Evolutionary conservation across 2,113 vertebrate species (phyloP).

Genomic region (Labeo catla): DNA sequence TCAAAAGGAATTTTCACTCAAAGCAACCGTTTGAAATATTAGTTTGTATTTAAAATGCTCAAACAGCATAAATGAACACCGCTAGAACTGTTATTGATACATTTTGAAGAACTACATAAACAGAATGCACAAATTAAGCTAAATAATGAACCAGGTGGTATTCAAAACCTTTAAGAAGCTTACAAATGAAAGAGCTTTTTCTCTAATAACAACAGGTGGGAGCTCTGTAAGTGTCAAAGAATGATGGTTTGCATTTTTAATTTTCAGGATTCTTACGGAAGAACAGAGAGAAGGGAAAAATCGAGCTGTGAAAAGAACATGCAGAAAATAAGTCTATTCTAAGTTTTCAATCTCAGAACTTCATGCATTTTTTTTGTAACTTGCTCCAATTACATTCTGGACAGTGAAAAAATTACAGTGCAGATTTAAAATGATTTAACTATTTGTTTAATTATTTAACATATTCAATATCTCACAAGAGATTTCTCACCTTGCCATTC

Average conservation of each 20-base stretch:
- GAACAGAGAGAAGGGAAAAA: slow-evolving; percentile 67
- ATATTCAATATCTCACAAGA: slow-evolving; percentile 37
- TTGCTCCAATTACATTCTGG: background rate
- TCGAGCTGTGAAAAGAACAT: slow-evolving; percentile 54
- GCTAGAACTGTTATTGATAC: background rate
- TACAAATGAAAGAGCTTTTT: background rate
- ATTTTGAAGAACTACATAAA: background rate
- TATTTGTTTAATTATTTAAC: too few relatives aligned
- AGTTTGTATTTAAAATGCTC: background rate
- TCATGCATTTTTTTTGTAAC: background rate
- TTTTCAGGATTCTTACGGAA: slow-evolving; percentile 49
- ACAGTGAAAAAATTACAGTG: background rate
- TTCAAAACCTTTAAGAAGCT: background rate
- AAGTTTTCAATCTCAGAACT: background rate
- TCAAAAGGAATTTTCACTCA: slow-evolving; percentile 36
- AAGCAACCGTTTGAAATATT: background rate
- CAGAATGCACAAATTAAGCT: background rate
- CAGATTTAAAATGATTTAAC: background rate
- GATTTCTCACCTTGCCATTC: slow-evolving; percentile 56
- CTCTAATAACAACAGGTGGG: background rate
- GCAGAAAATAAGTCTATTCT: background rate
- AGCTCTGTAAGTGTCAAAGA: background rate
- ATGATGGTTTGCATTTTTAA: background rate
- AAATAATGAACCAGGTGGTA: background rate
- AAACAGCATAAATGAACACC: background rate